phyloP scores from a whole-genome alignment of 1,140 invertebrate genomes.

The Papilio xuthus region DNA sequence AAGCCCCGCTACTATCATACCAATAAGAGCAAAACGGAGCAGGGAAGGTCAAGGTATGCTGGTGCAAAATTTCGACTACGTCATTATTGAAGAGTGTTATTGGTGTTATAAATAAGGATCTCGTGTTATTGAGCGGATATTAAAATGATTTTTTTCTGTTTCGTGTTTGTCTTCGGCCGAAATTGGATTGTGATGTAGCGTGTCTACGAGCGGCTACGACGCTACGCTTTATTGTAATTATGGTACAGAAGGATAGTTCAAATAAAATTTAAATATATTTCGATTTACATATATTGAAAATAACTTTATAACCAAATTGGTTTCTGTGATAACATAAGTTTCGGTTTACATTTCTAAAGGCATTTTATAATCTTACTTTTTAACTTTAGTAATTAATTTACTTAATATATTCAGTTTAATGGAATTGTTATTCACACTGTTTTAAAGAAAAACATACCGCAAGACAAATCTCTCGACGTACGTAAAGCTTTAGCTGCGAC shows the following conservation, averaged over 20 bases:
- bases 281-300: background rate
- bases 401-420: background rate
- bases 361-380: too few relatives aligned
- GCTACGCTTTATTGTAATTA: slow-evolving; percentile 38
- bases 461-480: background rate
- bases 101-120: slow-evolving; percentile 73
- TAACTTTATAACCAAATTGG: too few relatives aligned
- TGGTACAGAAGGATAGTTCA: background rate
- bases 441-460: background rate
- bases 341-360: too few relatives aligned
- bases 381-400: background rate
- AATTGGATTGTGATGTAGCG: slow-evolving; percentile 60
- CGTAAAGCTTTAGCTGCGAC: slow-evolving; percentile 37
- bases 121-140: slow-evolving; percentile 64
- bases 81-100: slow-evolving; percentile 76
- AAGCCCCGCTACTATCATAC: slow-evolving; percentile 38
- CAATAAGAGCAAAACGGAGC: slow-evolving; percentile 38
- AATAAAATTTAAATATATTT: background rate
- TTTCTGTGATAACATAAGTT: too few relatives aligned
- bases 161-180: slow-evolving; percentile 55
- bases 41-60: slow-evolving; percentile 53
- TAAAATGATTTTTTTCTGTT: slow-evolving; percentile 64
- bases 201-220: slow-evolving; percentile 53
- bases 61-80: slow-evolving; percentile 50
- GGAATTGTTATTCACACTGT: background rate